Percentiles rank a stretch among this genome's conserved stretches.
Evolutionary conservation across 2,888 invertebrate genomes (phyloP).

Genomic region (Sympetrum striolatum): DNA sequence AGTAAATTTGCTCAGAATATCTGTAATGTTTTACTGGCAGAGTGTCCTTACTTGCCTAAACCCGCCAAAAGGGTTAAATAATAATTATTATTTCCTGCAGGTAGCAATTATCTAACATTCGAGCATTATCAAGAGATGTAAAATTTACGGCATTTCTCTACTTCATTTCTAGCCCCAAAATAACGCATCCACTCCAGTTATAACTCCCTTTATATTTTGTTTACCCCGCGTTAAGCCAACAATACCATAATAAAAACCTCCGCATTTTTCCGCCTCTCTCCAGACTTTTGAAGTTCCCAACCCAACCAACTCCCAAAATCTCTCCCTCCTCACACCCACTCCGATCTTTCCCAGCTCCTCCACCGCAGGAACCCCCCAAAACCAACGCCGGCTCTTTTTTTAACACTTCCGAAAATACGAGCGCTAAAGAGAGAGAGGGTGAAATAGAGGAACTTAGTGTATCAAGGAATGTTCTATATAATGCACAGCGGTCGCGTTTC

Average conservation of each 20-base stretch:
- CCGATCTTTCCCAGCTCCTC: not conserved
- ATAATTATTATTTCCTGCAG: too few species aligned
- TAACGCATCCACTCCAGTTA: not conserved
- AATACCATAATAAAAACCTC: not conserved
- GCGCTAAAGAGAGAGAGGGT: constrained; percentile 22
- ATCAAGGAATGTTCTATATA: not conserved
- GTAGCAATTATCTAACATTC: too few species aligned
- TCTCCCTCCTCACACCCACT: not conserved
- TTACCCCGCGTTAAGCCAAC: not conserved
- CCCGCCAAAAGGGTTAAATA: too few species aligned
- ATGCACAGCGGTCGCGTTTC: not conserved
- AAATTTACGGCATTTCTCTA: too few species aligned
- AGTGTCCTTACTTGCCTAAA: too few species aligned
- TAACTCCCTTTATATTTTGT: not conserved
- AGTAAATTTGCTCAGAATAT: too few species aligned
- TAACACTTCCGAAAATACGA: constrained; percentile 41
- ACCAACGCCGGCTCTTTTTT: constrained; percentile 26
- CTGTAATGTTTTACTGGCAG: too few species aligned
- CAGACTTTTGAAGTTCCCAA: not conserved
- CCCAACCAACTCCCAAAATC: not conserved
- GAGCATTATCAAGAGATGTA: too few species aligned
- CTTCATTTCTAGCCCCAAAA: not conserved
- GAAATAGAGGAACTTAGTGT: not conserved
- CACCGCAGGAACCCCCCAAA: not conserved
- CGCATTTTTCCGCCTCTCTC: not conserved